Base-by-base conservation (phyloP, 2,888 invertebrate species). In the Coelinius sp. region DNA sequence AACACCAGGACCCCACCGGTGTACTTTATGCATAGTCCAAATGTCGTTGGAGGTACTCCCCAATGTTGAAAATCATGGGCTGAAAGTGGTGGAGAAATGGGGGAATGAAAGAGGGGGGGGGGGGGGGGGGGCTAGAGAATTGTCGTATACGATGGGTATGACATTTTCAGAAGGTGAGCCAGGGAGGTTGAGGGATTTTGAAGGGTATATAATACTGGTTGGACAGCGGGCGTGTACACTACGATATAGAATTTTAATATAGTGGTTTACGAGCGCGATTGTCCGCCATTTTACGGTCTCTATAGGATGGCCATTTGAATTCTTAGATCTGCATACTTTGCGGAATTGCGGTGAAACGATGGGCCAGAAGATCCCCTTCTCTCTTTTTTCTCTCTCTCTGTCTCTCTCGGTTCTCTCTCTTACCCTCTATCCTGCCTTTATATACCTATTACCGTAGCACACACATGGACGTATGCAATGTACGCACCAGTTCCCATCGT, bases 201-300 rank as follows among this genome's bases (percentile, higher is more conserved):
- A 62, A 69, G 70, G 66, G 65, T 53, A 46, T 71, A 73, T 66
- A 65, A 70, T 75, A 73, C 71, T 69, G 70, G 67, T 69, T 69
- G 76, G 75, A 75, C 75, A 74, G 49, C 74, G 63, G 73, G 76
- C 76, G 77, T 75, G 69, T 66, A 72, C 70, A 77, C 76, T 73
- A 78, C 81, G 84, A 85, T 87, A 87, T 85, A 87, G 86, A 87
- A 87, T 87, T 87, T 87, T 87, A 87, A 87, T 86, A 86, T 85
- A 86, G 85, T 85, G 85, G 27, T 87, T 87, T 87, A 86, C 85
- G 87, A 86, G 86, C 83, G 83, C 86, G 86, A 87, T 87, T 87
- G 87, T 87, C 87, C 86, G 83, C 83, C 83, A 85, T 87, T 86
- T 87, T 86, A 87, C 81, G 83, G 83, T 76, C 83, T 82, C 80